Evolutionary conservation across 2,888 invertebrate genomes (phyloP).

Genomic region (Trachelus tabidus): DNA sequence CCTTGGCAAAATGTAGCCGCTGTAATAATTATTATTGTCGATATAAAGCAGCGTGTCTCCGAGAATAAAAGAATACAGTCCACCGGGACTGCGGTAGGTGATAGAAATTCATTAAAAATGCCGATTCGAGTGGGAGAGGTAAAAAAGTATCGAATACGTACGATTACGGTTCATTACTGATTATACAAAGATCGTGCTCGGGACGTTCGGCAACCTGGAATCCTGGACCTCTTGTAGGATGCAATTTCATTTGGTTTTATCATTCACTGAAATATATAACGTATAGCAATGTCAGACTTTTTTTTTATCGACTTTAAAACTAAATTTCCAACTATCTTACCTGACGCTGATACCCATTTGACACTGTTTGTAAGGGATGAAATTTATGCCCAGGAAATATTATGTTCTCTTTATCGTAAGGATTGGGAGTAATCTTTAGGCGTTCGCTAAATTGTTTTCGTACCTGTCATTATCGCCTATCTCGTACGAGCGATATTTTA

Average conservation of each 20-base stretch:
- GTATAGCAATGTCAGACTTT: not conserved
- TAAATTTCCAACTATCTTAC: not conserved
- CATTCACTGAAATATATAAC: not conserved
- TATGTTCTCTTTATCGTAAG: not conserved
- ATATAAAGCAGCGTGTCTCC: not conserved
- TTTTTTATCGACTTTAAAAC: not conserved
- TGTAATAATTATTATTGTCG: not conserved
- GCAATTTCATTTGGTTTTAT: not conserved
- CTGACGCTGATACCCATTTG: not conserved
- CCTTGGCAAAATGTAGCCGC: not conserved
- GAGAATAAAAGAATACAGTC: not conserved
- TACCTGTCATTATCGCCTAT: not conserved
- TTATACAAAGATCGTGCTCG: not conserved
- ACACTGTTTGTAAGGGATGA: not conserved
- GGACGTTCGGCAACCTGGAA: not conserved
- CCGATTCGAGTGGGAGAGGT: not conserved
- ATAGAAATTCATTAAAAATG: not conserved
- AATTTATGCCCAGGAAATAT: not conserved
- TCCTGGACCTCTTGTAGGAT: not conserved
- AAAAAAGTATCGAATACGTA: not conserved
- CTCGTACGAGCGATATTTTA: conserved; percentile 23
- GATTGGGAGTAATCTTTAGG: not conserved
- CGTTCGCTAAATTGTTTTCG: not conserved
- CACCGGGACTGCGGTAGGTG: not conserved
- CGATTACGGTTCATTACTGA: not conserved